Percentiles rank a stretch among this genome's conserved stretches.
Conservation (phyloP, 2,888 invertebrate species). For the Fabriciana adippe region DNA sequence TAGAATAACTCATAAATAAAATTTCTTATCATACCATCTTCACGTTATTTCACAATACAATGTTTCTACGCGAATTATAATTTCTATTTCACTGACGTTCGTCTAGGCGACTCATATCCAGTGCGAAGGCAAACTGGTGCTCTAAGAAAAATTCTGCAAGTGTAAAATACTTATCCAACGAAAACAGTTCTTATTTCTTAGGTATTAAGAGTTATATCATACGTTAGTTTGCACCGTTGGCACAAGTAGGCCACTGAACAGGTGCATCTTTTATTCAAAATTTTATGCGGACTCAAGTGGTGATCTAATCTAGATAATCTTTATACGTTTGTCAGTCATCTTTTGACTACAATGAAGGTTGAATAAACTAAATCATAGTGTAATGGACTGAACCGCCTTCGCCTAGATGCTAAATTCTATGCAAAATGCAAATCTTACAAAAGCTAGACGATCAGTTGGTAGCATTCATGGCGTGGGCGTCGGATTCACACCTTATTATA, state of each 20-base stretch:
- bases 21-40: conserved; percentile 14
- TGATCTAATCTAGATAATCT: conserved; percentile 34
- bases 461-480: conserved; percentile 33
- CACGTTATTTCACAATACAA: conserved; percentile 11
- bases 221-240: conserved; percentile 35
- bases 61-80: conserved; percentile 17
- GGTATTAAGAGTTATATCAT: conserved; percentile 23
- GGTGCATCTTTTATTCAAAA: conserved; percentile 47
- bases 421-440: conserved; percentile 37
- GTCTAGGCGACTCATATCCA: conserved; percentile 31
- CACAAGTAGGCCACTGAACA: conserved; percentile 48
- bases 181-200: conserved; percentile 34
- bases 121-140: conserved; percentile 50
- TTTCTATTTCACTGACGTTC: conserved; percentile 40
- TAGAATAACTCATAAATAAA: neutral
- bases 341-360: conserved; percentile 23
- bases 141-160: conserved; percentile 46
- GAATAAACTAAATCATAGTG: conserved; percentile 29
- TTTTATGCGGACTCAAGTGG: conserved; percentile 16
- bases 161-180: conserved; percentile 30
- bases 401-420: conserved; percentile 36
- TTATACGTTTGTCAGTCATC: conserved; percentile 23
- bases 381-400: conserved; percentile 39
- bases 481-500: conserved; percentile 28
- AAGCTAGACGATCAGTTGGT: conserved; percentile 28